phyloP scores from a whole-genome alignment of 2,113 vertebrate genomes.

The Jaculus jaculus region DNA sequence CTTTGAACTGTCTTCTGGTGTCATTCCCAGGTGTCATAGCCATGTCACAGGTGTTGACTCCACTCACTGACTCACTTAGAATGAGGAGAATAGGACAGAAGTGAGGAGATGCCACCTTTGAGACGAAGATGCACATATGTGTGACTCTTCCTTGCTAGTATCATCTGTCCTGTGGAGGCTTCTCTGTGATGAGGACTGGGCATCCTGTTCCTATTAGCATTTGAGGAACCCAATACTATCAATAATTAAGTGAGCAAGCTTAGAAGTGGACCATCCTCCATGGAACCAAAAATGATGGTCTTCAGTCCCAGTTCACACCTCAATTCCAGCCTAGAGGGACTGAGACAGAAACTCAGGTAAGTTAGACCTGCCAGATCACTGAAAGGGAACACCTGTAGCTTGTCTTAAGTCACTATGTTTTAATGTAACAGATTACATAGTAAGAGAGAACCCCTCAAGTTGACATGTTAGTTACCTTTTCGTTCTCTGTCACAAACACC shows the following conservation, averaged over 20 bases:
- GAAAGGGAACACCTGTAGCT: background rate
- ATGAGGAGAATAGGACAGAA: background rate
- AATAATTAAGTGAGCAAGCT: rapidly evolving
- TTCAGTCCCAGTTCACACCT: background rate
- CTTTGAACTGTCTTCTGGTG: rapidly evolving
- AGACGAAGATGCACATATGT: rapidly evolving
- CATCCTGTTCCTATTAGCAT: background rate
- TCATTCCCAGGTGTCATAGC: too few relatives aligned
- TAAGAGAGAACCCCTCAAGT: background rate
- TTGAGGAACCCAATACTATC: rapidly evolving
- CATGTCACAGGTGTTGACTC: too few relatives aligned
- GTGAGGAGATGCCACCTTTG: background rate
- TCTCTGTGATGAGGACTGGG: background rate
- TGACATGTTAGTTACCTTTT: too few relatives aligned
- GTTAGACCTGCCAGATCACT: background rate
- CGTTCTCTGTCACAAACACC: too few relatives aligned
- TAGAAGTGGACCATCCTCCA: too few relatives aligned
- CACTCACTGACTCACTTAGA: background rate
- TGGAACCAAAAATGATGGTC: too few relatives aligned
- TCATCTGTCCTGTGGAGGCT: too few relatives aligned
- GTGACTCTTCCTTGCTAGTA: background rate
- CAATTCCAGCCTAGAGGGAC: rapidly evolving
- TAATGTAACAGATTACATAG: background rate
- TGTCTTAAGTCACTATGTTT: background rate
- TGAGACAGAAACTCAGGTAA: background rate